A percentile compares a stretch with the other conserved stretches of the same genome.
Evolutionary conservation across 2,888 invertebrate genomes (phyloP).

Genomic region (Bugulina stolonifera): DNA sequence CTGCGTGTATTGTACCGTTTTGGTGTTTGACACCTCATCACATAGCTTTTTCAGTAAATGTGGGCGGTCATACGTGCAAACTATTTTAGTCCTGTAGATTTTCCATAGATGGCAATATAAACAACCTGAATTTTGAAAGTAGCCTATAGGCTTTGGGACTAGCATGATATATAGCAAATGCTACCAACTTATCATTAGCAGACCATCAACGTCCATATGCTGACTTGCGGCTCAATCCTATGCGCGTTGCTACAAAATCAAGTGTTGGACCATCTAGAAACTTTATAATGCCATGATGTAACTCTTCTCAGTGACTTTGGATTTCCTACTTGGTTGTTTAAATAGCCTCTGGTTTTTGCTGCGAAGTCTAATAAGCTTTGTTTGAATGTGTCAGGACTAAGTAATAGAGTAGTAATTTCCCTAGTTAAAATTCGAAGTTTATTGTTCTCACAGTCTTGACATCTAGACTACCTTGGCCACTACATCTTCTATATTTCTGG

Average conservation of each 20-base stretch:
- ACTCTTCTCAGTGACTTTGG: too few relatives aligned
- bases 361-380: not conserved
- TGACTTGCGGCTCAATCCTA: not conserved
- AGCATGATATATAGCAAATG: not conserved
- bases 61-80: conserved; percentile 28
- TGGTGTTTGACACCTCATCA: too few relatives aligned
- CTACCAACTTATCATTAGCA: not conserved
- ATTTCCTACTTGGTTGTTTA: too few relatives aligned
- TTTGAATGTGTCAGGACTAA: not conserved
- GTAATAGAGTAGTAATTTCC: not conserved
- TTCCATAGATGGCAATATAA: not conserved
- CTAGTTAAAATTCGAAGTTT: not conserved
- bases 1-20: too few relatives aligned
- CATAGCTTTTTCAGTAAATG: conserved; percentile 28
- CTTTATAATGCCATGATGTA: not conserved
- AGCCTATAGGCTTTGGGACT: not conserved
- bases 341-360: too few relatives aligned
- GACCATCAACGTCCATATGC: not conserved
- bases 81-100: conserved; percentile 10
- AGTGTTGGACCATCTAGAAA: not conserved
- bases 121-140: not conserved
- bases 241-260: not conserved
- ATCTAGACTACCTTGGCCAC: not conserved
- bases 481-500: not conserved
- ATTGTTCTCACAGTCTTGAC: not conserved